Percentiles rank a stretch among this genome's conserved stretches.
Conservation (phyloP, 2,113 vertebrate species). For the Lagenorhynchus albirostris region DNA sequence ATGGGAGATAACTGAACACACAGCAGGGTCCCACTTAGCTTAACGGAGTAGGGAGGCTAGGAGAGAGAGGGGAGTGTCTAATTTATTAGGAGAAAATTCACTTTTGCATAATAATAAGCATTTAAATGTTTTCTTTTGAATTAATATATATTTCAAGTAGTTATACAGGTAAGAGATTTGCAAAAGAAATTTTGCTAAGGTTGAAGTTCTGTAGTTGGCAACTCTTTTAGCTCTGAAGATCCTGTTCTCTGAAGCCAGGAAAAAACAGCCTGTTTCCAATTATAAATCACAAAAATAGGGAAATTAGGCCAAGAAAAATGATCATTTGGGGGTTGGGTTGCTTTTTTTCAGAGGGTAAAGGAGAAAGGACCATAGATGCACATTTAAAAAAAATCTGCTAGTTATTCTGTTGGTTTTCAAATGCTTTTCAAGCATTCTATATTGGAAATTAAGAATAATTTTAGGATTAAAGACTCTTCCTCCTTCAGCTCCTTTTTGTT, state of each 20-base stretch:
- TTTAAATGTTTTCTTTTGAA: constrained; percentile 63
- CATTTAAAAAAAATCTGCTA: not conserved
- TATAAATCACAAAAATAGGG: constrained; percentile 68
- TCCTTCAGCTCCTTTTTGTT: constrained; percentile 10
- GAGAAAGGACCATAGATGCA: not conserved
- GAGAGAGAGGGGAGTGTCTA: not conserved
- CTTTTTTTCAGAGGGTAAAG: constrained; percentile 57
- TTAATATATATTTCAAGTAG: constrained; percentile 68
- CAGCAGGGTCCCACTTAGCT: not conserved
- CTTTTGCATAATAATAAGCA: constrained; percentile 42
- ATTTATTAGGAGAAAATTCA: constrained; percentile 23
- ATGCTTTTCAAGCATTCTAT: not conserved
- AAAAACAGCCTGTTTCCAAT: constrained; percentile 77
- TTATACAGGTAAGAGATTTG: constrained; percentile 66
- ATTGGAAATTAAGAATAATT: constrained; percentile 47
- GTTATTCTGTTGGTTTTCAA: constrained; percentile 47
- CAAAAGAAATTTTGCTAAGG: constrained; percentile 64
- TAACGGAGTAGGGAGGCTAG: not conserved
- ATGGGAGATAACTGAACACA: not conserved
- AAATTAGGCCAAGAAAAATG: constrained; percentile 72
- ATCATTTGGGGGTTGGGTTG: constrained; percentile 59
- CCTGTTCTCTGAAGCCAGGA: constrained; percentile 75
- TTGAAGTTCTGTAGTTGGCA: constrained; percentile 72
- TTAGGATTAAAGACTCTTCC: constrained; percentile 29
- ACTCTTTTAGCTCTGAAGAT: constrained; percentile 55